Evolutionary conservation across 2,113 vertebrate genomes (phyloP), one percentile per base, ranked within the genome.

Genomic region (Trochalopteron elliotii): DNA sequence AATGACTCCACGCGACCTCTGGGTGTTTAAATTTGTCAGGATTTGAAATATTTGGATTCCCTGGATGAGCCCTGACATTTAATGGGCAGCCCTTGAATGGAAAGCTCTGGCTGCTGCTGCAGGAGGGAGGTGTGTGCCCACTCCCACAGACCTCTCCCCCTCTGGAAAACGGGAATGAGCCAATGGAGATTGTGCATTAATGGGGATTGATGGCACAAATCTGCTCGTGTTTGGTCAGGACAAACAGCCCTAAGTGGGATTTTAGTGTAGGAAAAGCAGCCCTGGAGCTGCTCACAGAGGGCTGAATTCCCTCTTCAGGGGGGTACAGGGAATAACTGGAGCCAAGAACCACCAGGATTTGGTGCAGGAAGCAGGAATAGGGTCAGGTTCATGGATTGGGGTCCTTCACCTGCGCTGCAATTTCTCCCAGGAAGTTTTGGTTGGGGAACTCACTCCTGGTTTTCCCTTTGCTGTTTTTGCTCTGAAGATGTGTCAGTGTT

Each of bases 121-220:
- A 5, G 57, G 39, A 15, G 59, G 87, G 79, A 31, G 40, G 10
- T 2, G 17, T 5, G 61, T 18, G 53, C 40, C 3, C 42, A 4
- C 13, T 4, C 35, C 35, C 53, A 17, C 44, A 39, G 40, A 21
- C 24, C 33, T 78, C 84, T 42, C 37, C 79, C 64, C 55, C 1
- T 59, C 77, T 52, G 79, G 70, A 70, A 70, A 78, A 59, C 2
- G 67, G 90, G 88, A 92, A 53, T 2, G 20, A 61, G 92, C 90
- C 78, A 28, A 5, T 0, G 2, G 35, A 40, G 70, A 53, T 39
- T 3, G 75, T 42, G 53, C 88, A 53, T 85, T 80, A 35, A 45
- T 7, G 35, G 82, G 95, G 85, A 65, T 94, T 96, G 69, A 59
- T 40, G 50, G 90, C 82, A 87, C 82, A 85, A 72, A 91, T 65